Percentiles rank a stretch among this genome's conserved stretches.
These are phyloP conservation scores for Neelides folsomi DNA, from an alignment of 2,888 invertebrate genomes.

Conservation along the genomic window DNA sequence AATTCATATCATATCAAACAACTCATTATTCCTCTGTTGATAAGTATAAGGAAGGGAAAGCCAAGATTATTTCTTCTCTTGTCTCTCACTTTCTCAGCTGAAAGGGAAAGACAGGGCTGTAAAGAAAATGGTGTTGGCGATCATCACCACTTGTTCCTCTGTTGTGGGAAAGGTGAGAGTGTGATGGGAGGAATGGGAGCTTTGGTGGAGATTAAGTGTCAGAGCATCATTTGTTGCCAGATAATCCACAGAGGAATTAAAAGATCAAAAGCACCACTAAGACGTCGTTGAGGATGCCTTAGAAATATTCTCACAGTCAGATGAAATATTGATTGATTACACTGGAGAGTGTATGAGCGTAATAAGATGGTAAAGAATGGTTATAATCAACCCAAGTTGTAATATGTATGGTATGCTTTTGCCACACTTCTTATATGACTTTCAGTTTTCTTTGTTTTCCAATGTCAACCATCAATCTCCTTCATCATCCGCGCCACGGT, in stretches of 20 bases:
- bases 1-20: too few relatives aligned
- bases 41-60: too few relatives aligned
- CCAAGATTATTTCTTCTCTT: not conserved
- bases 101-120: not conserved
- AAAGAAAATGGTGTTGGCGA: not conserved
- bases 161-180: slow-evolving; percentile 9
- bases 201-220: slow-evolving; percentile 17
- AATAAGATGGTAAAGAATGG: not conserved
- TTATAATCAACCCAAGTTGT: not conserved
- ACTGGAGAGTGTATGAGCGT: not conserved
- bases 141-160: not conserved
- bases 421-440: not conserved
- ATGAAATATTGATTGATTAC: slow-evolving; percentile 30
- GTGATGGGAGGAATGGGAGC: slow-evolving; percentile 11
- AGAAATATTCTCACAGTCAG: slow-evolving; percentile 17
- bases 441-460: not conserved
- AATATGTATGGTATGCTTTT: too few relatives aligned
- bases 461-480: not conserved
- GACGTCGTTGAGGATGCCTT: not conserved
- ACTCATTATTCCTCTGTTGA: too few relatives aligned
- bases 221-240: slow-evolving; percentile 15
- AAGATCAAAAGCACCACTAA: slow-evolving; percentile 19
- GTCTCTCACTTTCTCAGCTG: slow-evolving; percentile 3
- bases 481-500: slow-evolving; percentile 1
- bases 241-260: slow-evolving; percentile 15